phyloP scores from a whole-genome alignment of 2,797 vertebrate genomes.

The Acipenser transmontanus region DNA sequence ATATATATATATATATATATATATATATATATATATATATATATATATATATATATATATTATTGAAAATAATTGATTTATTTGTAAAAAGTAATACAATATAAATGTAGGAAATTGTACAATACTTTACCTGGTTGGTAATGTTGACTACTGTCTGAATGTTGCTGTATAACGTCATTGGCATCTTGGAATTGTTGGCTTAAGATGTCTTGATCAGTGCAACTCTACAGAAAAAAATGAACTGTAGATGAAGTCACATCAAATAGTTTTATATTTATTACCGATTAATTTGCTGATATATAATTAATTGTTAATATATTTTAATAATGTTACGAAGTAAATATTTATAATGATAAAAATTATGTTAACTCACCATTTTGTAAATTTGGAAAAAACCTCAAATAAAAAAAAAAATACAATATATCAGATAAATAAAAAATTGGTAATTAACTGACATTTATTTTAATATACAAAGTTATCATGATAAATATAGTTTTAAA shows the following conservation, averaged over 20 bases:
- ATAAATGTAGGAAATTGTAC: not conserved
- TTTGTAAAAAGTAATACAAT: not conserved
- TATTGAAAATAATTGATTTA: not conserved
- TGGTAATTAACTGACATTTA: conserved; percentile 16
- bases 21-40: too few species aligned
- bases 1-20: too few species aligned
- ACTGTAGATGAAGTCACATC: not conserved
- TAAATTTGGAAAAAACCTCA: conserved; percentile 31
- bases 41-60: too few species aligned
- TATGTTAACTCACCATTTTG: conserved; percentile 74
- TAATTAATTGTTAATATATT: conserved; percentile 29
- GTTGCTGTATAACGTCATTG: conserved; percentile 83
- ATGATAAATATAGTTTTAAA: too few species aligned
- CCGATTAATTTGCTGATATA: not conserved
- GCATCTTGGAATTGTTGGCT: conserved; percentile 90
- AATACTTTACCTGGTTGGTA: conserved; percentile 62
- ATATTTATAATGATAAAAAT: not conserved
- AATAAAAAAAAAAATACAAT: conserved; percentile 48
- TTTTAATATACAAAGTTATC: too few species aligned
- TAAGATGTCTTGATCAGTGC: conserved; percentile 68
- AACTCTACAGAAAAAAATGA: conserved; percentile 48
- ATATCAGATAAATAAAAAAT: conserved; percentile 42
- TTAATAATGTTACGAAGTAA: conserved; percentile 41
- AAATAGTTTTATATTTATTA: not conserved
- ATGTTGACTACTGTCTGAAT: conserved; percentile 61